Conservation (phyloP, 2,797 vertebrate species). For the Anguilla obscura region DNA sequence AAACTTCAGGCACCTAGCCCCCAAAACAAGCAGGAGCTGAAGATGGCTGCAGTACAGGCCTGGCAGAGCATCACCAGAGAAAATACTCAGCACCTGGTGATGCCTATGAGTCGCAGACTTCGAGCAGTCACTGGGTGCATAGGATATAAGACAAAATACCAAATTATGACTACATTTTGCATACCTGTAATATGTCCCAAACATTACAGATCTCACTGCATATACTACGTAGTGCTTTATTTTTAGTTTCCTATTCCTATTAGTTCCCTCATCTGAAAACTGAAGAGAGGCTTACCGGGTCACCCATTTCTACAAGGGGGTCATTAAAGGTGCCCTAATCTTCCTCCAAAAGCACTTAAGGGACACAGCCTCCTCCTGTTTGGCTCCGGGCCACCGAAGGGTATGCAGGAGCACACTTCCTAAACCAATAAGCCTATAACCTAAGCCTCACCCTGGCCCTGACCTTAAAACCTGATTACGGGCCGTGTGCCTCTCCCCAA, state of each 20-base stretch:
- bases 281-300: slow-evolving; percentile 5
- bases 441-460: not conserved
- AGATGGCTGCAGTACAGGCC: too few relatives aligned
- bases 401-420: not conserved
- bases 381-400: not conserved
- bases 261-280: not conserved
- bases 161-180: too few relatives aligned
- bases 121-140: too few relatives aligned
- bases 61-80: too few relatives aligned
- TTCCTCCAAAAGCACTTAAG: not conserved
- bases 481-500: not conserved
- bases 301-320: not conserved
- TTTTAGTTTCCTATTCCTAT: not conserved
- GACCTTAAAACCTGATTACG: slow-evolving; percentile 5
- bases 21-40: too few relatives aligned
- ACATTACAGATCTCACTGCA: too few relatives aligned
- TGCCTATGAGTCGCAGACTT: too few relatives aligned
- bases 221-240: not conserved
- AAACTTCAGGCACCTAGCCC: too few relatives aligned
- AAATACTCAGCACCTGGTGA: too few relatives aligned
- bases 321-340: not conserved
- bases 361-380: not conserved
- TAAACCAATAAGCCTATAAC: not conserved
- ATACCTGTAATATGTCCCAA: too few relatives aligned
- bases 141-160: too few relatives aligned